Evolutionary conservation across 1,140 invertebrate genomes (phyloP), one percentile per base, ranked within the genome.

Genomic region (Daktulosphaira vitifoliae): DNA sequence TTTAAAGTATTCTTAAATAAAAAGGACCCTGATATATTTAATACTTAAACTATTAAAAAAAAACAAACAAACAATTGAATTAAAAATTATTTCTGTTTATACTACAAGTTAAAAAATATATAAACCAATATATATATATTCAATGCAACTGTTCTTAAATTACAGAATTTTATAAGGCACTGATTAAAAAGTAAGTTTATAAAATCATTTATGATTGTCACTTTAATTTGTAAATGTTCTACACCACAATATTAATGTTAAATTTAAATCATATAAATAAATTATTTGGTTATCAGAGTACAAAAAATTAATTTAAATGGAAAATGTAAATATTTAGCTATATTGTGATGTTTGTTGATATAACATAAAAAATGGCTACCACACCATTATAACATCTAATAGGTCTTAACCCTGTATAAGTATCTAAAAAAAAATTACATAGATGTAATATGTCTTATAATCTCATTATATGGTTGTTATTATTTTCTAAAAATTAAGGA

Each of bases 351-450:
- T n/a, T n/a, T 29, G 25, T 51, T 51, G 16, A 18, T 53, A 20
- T 1, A 13, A 53, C 22, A 53, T 9, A 4, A 54, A 56, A 59
- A 46, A 46, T 29, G 44, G 11, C 42, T 62, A 62, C 29, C 42
- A 62, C 26, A 13, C 44, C 44, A 13, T 48, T 56, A 62, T 18
- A 9, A 33, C 29, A 29, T 16, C 13, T 26, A 22, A 48, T 22
- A 62, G 42, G 42, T 62, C 25, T 26, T 29, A 29, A 62, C 56
- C 56, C 56, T 62, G 56, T 62, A 62, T 16, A 48, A 62, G 44
- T 48, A 46, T 46, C 42, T 48, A 62, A 22, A 48, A 6, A 25
- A 46, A 16, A 59, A 29, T 9, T 13, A 8, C 1, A 7, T 51
- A 15, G 1, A 51, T 8, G 26, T 26, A 23, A 49, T 23, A n/a